Evolutionary conservation across 2,113 vertebrate genomes (phyloP), one percentile per base, ranked within the genome.

Genomic region (Glaucidium brasilianum): DNA sequence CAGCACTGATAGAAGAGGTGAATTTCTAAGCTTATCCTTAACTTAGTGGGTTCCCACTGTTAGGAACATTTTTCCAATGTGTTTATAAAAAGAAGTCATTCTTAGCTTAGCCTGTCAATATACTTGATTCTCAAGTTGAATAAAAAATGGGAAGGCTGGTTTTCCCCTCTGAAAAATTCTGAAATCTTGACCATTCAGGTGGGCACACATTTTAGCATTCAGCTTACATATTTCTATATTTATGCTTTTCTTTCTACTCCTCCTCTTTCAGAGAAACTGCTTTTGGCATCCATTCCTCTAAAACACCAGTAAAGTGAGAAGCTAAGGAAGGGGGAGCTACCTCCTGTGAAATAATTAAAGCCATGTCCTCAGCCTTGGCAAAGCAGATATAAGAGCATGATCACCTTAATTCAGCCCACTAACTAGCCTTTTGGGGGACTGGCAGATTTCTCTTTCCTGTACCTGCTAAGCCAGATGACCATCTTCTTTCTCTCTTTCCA

Each of bases 21-120:
- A 85, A 93, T 95, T 90, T 83, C 75, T 63, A 50, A 92, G 85
- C 67, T 90, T 56, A 72, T 85, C 45, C 63, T 92, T 90, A 83
- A 95, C 79, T 90, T 90, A 17, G 63, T 56, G n/a, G 12, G 37
- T 59, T 94, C 60, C 53, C 21, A 26, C 67, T 63, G n/a, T 43
- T 81, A 80, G 72, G 75, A 90, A 83, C 50, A 41, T 76, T 58
- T 43, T 87, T 64, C 27, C 58, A 66, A 43, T 6, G 13, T 29
- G 10, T 55, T 92, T 83, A 69, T n/a, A n/a, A 34, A 68, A 68
- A 64, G 41, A 63, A 83, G 14, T 37, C 9, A 62, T 72, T 85
- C 53, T 45, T 78, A 91, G 52, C 49, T 29, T 72, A 34, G 56
- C 29, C 77, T 91, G 73, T 59, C 56, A 60, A 41, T 27, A 11